Evolutionary conservation across 2,888 invertebrate species (phyloP).

Genomic region (Horisme vitalbata): DNA sequence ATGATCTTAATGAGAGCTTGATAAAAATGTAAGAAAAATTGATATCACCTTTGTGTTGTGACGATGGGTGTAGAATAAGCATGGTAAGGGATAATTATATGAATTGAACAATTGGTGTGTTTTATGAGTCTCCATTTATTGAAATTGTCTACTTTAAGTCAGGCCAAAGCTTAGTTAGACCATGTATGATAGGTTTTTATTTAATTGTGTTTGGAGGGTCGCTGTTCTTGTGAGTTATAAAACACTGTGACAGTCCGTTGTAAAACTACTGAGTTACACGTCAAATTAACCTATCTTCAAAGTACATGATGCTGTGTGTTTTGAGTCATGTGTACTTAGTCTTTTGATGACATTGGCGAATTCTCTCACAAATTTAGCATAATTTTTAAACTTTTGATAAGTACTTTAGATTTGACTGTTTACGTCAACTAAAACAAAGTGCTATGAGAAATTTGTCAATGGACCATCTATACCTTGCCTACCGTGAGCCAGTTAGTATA

Average conservation of each 20-base stretch:
- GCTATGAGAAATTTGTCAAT: constrained; percentile 1
- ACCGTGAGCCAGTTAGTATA: constrained; percentile 9
- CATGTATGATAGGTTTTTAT: too few relatives aligned
- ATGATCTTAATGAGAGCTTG: not conserved
- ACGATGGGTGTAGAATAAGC: not conserved
- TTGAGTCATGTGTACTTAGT: constrained; percentile 1
- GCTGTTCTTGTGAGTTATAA: too few relatives aligned
- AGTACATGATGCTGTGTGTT: constrained; percentile 2
- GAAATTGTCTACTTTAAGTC: too few relatives aligned
- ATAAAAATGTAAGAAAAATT: too few relatives aligned
- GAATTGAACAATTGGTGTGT: too few relatives aligned
- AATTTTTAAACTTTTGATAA: constrained; percentile 16
- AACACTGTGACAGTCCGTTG: too few relatives aligned
- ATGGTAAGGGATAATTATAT: too few relatives aligned
- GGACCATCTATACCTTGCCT: constrained; percentile 3
- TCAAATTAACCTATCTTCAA: too few relatives aligned
- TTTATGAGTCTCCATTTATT: too few relatives aligned
- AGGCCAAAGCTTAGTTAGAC: too few relatives aligned
- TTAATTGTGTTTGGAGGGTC: too few relatives aligned
- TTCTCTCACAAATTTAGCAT: not conserved
- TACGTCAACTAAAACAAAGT: constrained; percentile 4
- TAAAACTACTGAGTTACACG: too few relatives aligned
- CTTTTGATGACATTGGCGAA: not conserved
- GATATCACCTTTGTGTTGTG: not conserved
- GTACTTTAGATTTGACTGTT: constrained; percentile 4